phyloP scores from a whole-genome alignment of 2,113 vertebrate species.

The Indicator maculatus region DNA sequence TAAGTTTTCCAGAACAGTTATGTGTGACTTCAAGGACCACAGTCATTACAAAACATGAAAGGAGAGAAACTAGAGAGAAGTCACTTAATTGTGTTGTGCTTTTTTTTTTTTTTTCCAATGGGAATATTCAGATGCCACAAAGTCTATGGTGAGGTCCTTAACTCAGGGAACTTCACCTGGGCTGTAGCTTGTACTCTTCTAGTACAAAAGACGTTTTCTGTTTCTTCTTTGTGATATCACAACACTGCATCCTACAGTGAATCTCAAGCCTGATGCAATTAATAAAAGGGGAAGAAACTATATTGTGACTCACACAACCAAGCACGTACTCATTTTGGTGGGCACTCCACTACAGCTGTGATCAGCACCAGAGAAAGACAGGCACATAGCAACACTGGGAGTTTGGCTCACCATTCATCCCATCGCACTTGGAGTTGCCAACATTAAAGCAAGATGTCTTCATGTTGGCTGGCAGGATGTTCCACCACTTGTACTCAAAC shows the following conservation, averaged over 20 bases:
- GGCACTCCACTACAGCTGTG: background rate
- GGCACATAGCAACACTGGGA: background rate
- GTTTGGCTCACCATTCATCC: slow-evolving; percentile 89
- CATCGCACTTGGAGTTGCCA: slow-evolving; percentile 93
- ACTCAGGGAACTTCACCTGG: background rate
- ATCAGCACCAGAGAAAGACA: background rate
- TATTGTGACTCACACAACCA: background rate
- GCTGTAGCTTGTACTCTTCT: slow-evolving; percentile 4
- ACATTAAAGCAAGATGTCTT: slow-evolving; percentile 98
- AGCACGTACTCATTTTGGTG: background rate
- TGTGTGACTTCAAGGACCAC: background rate
- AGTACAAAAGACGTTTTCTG: background rate
- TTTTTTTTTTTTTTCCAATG: background rate
- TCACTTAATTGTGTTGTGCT: background rate
- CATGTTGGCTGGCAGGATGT: slow-evolving; percentile 91
- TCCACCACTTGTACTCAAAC: slow-evolving; percentile 98
- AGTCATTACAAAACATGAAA: background rate
- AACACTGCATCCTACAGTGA: background rate
- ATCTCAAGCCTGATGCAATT: background rate
- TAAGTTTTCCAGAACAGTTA: background rate
- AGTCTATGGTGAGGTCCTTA: background rate
- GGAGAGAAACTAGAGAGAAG: background rate
- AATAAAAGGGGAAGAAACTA: background rate
- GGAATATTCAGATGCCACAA: background rate
- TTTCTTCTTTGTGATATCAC: background rate